Conservation (phyloP, 1,140 invertebrate genomes). For the Holcopasites calliopsidis region DNA sequence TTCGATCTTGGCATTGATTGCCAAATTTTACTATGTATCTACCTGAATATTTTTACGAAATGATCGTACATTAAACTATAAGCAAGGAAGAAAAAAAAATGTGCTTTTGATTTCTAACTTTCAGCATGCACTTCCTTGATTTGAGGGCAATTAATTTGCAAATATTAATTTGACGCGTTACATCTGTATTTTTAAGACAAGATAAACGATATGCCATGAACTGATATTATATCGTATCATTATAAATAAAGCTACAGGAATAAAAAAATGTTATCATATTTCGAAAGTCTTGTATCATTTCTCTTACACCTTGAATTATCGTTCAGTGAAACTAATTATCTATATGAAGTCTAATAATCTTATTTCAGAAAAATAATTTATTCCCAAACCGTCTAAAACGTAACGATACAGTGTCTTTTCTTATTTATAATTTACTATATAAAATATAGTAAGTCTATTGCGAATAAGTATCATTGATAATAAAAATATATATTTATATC, state of each 20-base stretch:
- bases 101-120: conserved; percentile 27
- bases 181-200: conserved; percentile 24
- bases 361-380: conserved; percentile 25
- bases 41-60: conserved; percentile 13
- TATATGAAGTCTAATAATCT: neutral
- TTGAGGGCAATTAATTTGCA: conserved; percentile 32
- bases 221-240: conserved; percentile 56
- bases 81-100: conserved; percentile 33
- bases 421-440: conserved; percentile 7
- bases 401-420: neutral
- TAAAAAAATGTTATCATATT: conserved; percentile 59
- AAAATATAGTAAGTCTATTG: neutral
- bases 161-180: conserved; percentile 30
- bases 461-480: neutral
- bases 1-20: neutral
- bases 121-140: conserved; percentile 11
- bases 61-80: conserved; percentile 23
- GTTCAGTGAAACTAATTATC: neutral
- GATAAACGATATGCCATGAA: conserved; percentile 52
- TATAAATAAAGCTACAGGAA: conserved; percentile 57
- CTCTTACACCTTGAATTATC: conserved; percentile 32
- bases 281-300: conserved; percentile 44
- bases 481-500: neutral
- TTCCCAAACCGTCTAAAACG: conserved; percentile 10
- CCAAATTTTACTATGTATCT: neutral